phyloP scores from a whole-genome alignment of 2,113 vertebrate genomes.

The Ifrita kowaldi region DNA sequence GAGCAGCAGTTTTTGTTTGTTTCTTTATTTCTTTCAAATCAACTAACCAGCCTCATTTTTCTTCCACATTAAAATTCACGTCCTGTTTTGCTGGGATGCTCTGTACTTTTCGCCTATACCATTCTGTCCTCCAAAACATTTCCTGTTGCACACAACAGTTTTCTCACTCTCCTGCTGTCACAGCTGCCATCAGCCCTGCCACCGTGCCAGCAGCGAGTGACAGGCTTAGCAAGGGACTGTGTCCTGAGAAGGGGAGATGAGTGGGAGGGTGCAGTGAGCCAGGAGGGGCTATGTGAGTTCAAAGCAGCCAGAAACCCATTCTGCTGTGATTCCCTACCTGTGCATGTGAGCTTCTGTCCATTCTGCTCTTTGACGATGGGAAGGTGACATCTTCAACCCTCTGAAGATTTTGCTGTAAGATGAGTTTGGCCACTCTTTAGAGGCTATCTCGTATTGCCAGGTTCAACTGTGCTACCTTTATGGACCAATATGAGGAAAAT shows the following conservation, averaged over 20 bases:
- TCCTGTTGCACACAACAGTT: background rate
- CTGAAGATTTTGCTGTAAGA: background rate
- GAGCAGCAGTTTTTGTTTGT: background rate
- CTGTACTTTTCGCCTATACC: background rate
- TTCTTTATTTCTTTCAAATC: background rate
- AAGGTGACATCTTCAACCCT: background rate
- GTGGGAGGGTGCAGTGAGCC: background rate
- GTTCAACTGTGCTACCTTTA: background rate
- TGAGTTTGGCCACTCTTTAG: background rate
- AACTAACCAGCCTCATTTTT: background rate
- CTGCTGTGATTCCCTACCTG: fast-evolving
- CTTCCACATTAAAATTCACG: background rate
- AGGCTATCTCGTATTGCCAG: background rate
- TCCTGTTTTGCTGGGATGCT: background rate
- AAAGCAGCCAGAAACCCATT: background rate
- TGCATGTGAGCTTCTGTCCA: background rate
- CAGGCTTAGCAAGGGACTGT: background rate
- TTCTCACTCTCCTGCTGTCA: background rate
- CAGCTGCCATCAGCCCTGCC: background rate
- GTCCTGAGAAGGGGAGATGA: background rate
- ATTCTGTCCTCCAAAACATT: background rate
- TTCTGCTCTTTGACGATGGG: fast-evolving
- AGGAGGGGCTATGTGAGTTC: background rate
- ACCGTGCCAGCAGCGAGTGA: background rate
- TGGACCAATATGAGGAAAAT: background rate